phyloP scores from a whole-genome alignment of 2,888 invertebrate genomes.

The Mellilla xanthometata region DNA sequence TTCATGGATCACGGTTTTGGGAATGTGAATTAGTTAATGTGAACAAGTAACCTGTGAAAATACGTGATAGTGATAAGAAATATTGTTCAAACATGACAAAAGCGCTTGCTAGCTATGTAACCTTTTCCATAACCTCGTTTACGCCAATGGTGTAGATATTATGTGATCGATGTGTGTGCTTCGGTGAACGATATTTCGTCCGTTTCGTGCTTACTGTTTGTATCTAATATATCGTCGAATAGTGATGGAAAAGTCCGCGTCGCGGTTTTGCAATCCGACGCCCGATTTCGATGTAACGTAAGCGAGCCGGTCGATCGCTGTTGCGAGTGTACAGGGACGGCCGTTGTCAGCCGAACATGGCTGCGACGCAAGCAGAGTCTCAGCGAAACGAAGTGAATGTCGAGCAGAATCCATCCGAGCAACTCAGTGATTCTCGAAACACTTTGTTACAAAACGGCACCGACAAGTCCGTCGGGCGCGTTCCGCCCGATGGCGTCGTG shows the following conservation, averaged over 20 bases:
- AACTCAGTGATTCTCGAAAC: conserved; percentile 87
- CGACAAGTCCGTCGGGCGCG: conserved; percentile 87
- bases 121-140: conserved; percentile 90
- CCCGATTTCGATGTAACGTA: conserved; percentile 82
- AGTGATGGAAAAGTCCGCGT: conserved; percentile 83
- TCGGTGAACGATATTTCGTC: conserved; percentile 85
- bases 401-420: conserved; percentile 85
- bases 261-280: conserved; percentile 80
- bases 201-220: conserved; percentile 73
- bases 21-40: conserved; percentile 67
- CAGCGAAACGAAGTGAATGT: conserved; percentile 89
- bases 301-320: conserved; percentile 81
- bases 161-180: conserved; percentile 89
- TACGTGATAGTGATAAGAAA: conserved; percentile 77
- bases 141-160: conserved; percentile 87
- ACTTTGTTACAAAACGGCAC: conserved; percentile 88
- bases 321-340: conserved; percentile 84
- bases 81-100: conserved; percentile 78
- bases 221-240: conserved; percentile 68
- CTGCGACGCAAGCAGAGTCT: conserved; percentile 93
- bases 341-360: conserved; percentile 87
- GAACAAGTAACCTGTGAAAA: conserved; percentile 62
- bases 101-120: conserved; percentile 84
- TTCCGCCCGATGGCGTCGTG: conserved; percentile 85
- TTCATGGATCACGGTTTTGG: conserved; percentile 54